phyloP scores from a whole-genome alignment of 1,140 invertebrate genomes.

The Epicauta chinensis region DNA sequence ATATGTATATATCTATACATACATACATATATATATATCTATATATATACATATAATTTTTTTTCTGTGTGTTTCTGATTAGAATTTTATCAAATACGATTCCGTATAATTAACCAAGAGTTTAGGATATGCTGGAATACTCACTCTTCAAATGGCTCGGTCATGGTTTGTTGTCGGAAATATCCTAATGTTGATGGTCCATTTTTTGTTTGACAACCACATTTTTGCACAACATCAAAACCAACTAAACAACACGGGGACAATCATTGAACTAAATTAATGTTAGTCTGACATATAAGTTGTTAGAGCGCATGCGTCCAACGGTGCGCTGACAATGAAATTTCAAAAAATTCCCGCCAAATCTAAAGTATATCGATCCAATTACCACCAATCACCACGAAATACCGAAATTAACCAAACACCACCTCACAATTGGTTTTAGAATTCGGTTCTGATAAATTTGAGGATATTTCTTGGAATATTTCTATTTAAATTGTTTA shows the following conservation, averaged over 20 bases:
- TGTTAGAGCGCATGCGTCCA: conserved; percentile 20
- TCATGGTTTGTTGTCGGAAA: conserved; percentile 66
- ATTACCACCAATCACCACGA: no score
- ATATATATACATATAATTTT: no score
- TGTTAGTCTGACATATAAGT: conserved; percentile 27
- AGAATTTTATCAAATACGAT: no score
- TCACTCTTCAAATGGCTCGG: conserved; percentile 70
- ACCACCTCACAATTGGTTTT: no score
- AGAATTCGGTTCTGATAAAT: no score
- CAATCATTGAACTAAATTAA: conserved; percentile 38
- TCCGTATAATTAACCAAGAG: conserved; percentile 1
- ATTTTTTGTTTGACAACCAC: conserved; percentile 47
- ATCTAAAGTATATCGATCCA: conserved; percentile 8
- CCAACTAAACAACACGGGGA: conserved; percentile 35
- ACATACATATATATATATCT: no score
- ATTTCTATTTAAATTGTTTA: no score
- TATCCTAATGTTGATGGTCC: conserved; percentile 58
- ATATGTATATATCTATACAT: background rate
- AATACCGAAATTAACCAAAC: no score
- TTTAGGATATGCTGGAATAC: no score
- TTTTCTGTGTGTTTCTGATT: no score
- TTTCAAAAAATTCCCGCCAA: conserved; percentile 20
- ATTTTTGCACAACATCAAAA: conserved; percentile 42
- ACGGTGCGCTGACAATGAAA: conserved; percentile 12
- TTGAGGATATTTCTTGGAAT: no score